phyloP scores from a whole-genome alignment of 2,797 vertebrate species.

The Betta splendens region DNA sequence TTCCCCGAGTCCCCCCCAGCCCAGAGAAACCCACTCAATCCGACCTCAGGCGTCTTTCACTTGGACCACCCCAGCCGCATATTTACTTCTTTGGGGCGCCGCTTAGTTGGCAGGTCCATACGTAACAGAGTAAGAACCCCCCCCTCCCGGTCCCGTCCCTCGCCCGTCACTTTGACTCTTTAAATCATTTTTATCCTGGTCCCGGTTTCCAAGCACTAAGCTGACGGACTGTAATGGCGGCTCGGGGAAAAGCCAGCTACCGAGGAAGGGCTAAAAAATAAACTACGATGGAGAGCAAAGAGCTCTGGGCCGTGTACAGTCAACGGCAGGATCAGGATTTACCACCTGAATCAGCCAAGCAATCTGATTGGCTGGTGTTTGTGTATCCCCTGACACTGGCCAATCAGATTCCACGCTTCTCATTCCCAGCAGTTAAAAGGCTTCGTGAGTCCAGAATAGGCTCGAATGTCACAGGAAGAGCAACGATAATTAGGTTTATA shows the following conservation, averaged over 20 bases:
- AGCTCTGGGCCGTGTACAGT: slow-evolving; percentile 68
- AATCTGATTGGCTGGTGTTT: slow-evolving; percentile 66
- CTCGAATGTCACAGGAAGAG: slow-evolving; percentile 34
- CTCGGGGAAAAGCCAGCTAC: slow-evolving; percentile 58
- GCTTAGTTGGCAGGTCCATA: slow-evolving; percentile 59
- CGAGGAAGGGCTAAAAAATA: slow-evolving; percentile 63
- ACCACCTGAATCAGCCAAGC: slow-evolving; percentile 73
- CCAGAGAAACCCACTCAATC: slow-evolving; percentile 61
- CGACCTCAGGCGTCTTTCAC: slow-evolving; percentile 64
- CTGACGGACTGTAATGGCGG: slow-evolving; percentile 73
- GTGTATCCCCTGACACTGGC: slow-evolving; percentile 43
- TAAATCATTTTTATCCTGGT: slow-evolving; percentile 66
- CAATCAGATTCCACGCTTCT: slow-evolving; percentile 71
- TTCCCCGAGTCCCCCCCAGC: slow-evolving; percentile 26
- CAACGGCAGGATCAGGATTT: slow-evolving; percentile 70
- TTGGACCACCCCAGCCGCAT: slow-evolving; percentile 68
- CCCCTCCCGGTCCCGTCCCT: slow-evolving; percentile 57
- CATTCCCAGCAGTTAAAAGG: slow-evolving; percentile 64
- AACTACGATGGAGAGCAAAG: slow-evolving; percentile 53
- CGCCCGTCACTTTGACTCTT: slow-evolving; percentile 37
- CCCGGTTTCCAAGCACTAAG: slow-evolving; percentile 51
- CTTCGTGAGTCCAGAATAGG: slow-evolving; percentile 55
- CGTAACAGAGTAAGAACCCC: slow-evolving; percentile 44
- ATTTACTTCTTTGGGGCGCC: slow-evolving; percentile 67
- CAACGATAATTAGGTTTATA: not conserved